Base-by-base conservation (phyloP, 1,140 invertebrate species). In the Pachypeltis micranthus region DNA sequence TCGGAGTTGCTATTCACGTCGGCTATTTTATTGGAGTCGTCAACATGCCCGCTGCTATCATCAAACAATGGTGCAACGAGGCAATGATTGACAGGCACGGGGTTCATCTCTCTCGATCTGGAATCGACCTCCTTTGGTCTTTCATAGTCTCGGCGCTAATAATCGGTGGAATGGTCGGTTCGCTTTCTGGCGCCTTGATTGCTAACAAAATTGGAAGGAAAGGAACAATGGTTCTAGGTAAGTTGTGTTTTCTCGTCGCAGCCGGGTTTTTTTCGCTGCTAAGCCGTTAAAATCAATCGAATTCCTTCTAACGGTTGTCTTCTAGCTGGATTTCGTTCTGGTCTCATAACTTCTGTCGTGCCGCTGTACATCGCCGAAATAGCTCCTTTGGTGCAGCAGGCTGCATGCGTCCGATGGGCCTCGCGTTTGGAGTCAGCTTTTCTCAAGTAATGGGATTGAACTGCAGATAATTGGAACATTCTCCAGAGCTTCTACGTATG, bases 11-110 rank as follows among this genome's bases (percentile, higher is more conserved):
- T 14, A 75, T 94, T 59, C 89, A 91, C 51, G 85, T 90, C 65
- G 93, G 93, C 44, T 95, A 87, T 72, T 90, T 91, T 69, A 91
- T 91, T 56, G 91, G 91, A 39, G 90, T 93, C 23, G 80, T 95
- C 39, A 95, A 94, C 74, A 85, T 87, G 62, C 89, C 91, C 39
- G 84, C 84, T 69, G 73, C 80, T 69, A 73, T 88, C 25, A 83
- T 90, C 65, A 78, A 82, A 72, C 64, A 70, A 14, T 91, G 88
- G 75, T 87, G 85, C 68, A 86, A 86, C 66, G 76, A 82, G 65
- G 87, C 83, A 62, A 73, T 90, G 10, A 68, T 74, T 24, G 69
- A 72, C 51, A 78, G 77, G 1, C 88, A 84, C 73, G 75, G 76
- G 47, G 64, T 79, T 1, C 44, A 70, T 0, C 67, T 90, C 10